phyloP scores from a whole-genome alignment of 2,888 invertebrate genomes.

The Eulithis prunata region DNA sequence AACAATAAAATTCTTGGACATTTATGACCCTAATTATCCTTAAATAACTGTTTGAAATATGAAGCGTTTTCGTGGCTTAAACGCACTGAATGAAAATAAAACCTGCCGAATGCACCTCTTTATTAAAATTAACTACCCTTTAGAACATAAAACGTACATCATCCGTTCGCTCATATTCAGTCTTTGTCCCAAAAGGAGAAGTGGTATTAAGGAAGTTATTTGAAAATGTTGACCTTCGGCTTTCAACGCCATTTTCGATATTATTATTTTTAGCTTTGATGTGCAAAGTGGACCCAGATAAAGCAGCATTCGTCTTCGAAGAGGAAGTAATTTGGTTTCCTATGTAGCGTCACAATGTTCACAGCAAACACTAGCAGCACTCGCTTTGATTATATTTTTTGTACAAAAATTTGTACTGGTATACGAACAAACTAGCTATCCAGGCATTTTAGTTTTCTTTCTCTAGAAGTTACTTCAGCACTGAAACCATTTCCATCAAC shows the following conservation, averaged over 20 bases:
- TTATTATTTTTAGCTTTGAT: conserved; percentile 45
- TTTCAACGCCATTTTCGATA: conserved; percentile 56
- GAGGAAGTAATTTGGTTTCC: neutral
- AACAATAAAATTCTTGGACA: conserved; percentile 15
- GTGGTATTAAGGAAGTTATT: conserved; percentile 64
- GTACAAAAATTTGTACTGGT: too few species aligned
- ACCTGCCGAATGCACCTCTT: conserved; percentile 42
- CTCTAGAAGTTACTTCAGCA: too few species aligned
- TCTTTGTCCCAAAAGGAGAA: conserved; percentile 67
- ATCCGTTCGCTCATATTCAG: conserved; percentile 49
- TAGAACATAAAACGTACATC: conserved; percentile 48
- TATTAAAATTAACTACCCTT: conserved; percentile 49
- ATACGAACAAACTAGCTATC: too few species aligned
- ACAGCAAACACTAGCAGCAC: too few species aligned
- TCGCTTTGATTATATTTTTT: too few species aligned
- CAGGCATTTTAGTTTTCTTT: too few species aligned
- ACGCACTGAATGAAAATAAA: conserved; percentile 31
- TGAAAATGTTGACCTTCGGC: conserved; percentile 59
- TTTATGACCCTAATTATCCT: conserved; percentile 18
- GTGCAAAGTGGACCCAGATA: conserved; percentile 45
- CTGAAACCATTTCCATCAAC: too few species aligned
- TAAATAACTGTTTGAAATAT: conserved; percentile 22
- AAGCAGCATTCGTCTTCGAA: conserved; percentile 6
- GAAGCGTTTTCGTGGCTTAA: conserved; percentile 15
- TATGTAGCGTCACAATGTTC: too few species aligned